A percentile compares a stretch with the other conserved stretches of the same genome.
Conservation (phyloP, 1,140 invertebrate species). For the Tetramorium simillimum region DNA sequence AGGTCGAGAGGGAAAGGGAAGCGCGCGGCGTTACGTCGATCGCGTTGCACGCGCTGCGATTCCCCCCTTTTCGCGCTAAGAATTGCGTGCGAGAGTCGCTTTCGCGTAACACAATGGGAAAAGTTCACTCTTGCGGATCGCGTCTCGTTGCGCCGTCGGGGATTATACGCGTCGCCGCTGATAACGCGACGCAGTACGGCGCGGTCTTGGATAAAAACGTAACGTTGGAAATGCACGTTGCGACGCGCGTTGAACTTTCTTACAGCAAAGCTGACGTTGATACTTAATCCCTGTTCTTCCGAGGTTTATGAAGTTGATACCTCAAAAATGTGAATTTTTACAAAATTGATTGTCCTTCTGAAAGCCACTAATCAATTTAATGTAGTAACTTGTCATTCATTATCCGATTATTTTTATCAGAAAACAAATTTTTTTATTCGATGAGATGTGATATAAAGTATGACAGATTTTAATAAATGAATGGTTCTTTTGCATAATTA, state of each 20-base stretch:
- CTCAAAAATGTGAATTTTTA: too few relatives aligned
- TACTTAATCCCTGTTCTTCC: too few relatives aligned
- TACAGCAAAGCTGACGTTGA: too few relatives aligned
- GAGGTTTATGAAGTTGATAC: too few relatives aligned
- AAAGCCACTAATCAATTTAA: background rate
- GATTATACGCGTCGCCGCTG: background rate
- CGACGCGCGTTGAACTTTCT: too few relatives aligned
- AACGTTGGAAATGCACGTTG: background rate
- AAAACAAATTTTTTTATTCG: background rate
- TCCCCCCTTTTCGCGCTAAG: background rate
- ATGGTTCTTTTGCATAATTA: background rate
- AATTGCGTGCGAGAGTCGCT: conserved; percentile 16
- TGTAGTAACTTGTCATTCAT: background rate
- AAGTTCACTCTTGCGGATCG: conserved; percentile 33
- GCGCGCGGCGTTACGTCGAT: conserved; percentile 31
- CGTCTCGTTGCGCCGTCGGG: background rate
- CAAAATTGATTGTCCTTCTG: background rate
- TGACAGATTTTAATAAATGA: background rate
- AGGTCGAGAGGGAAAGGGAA: conserved; percentile 47
- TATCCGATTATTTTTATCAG: background rate
- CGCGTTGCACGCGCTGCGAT: conserved; percentile 13
- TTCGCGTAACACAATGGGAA: conserved; percentile 44
- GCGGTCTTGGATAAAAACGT: background rate
- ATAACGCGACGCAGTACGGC: background rate
- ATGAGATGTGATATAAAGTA: background rate